Evolutionary conservation across 2,888 invertebrate species (phyloP).

Genomic region (Pimpla rufipes): DNA sequence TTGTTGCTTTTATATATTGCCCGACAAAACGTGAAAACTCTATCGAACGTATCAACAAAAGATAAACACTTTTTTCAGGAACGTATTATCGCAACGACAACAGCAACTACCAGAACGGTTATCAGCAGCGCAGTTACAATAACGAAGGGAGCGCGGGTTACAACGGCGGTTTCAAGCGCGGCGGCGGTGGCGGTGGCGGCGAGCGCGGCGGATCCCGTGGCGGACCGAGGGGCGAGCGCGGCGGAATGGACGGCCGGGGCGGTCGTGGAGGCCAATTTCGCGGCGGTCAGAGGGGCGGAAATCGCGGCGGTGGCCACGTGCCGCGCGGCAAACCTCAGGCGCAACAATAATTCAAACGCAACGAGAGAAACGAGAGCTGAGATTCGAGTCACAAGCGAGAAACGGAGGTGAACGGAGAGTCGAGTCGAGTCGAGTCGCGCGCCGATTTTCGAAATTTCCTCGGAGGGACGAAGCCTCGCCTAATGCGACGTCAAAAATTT

Average conservation of each 20-base stretch:
- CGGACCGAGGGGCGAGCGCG: constrained; percentile 79
- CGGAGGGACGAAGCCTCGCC: neutral
- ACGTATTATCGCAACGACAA: constrained; percentile 83
- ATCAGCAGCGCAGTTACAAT: constrained; percentile 83
- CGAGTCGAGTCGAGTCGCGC: neutral
- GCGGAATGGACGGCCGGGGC: constrained; percentile 76
- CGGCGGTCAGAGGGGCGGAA: constrained; percentile 83
- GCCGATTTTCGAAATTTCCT: constrained; percentile 13
- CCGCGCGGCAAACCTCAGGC: constrained; percentile 81
- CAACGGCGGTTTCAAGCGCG: constrained; percentile 80
- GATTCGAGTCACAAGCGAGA: constrained; percentile 53
- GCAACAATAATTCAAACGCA: constrained; percentile 78
- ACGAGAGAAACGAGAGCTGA: constrained; percentile 67
- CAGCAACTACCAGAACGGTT: constrained; percentile 85
- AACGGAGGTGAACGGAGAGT: neutral
- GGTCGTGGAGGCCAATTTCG: constrained; percentile 81
- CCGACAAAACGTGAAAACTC: neutral
- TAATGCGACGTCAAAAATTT: neutral
- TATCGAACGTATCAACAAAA: neutral
- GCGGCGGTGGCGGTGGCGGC: constrained; percentile 76
- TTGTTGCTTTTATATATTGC: no score
- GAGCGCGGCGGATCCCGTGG: constrained; percentile 74
- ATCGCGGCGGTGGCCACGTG: constrained; percentile 82
- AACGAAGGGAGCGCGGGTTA: constrained; percentile 78
- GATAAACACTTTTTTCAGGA: constrained; percentile 71